Evolutionary conservation across 2,797 vertebrate genomes (phyloP).

Genomic region (Euthynnus affinis): DNA sequence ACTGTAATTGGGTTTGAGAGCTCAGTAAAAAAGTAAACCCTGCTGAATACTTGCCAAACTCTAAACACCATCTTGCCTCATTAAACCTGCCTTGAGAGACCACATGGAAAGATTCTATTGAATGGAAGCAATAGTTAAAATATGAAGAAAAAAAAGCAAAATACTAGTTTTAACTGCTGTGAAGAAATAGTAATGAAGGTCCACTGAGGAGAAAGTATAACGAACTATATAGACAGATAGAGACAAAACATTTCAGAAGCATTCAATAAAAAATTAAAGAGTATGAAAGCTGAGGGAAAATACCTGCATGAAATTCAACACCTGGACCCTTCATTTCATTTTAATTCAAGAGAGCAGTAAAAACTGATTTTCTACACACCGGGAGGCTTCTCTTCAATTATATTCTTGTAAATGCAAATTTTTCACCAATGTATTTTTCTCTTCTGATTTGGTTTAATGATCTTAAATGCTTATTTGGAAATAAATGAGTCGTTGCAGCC

Average conservation of each 20-base stretch:
- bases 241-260: conserved; percentile 5
- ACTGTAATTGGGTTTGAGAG: neutral
- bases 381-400: conserved; percentile 45
- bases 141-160: neutral
- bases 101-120: neutral
- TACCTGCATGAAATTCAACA: conserved; percentile 56
- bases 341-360: conserved; percentile 62
- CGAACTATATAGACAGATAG: neutral
- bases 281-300: conserved; percentile 33
- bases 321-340: conserved; percentile 52
- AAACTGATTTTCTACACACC: conserved; percentile 57
- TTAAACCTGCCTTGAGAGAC: neutral
- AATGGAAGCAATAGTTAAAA: neutral
- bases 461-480: conserved; percentile 59
- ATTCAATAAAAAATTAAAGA: conserved; percentile 33
- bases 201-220: neutral
- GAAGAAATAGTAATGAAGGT: neutral
- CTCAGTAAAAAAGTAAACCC: neutral
- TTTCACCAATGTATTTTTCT: conserved; percentile 41
- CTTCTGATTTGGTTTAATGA: conserved; percentile 49
- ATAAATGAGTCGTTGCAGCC: conserved; percentile 57
- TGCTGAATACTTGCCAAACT: neutral
- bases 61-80: neutral
- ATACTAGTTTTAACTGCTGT: neutral
- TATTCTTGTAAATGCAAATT: conserved; percentile 43